These are phyloP conservation scores for Delia radicum DNA, from an alignment of 1,140 invertebrate genomes.

Conservation along the genomic window DNA sequence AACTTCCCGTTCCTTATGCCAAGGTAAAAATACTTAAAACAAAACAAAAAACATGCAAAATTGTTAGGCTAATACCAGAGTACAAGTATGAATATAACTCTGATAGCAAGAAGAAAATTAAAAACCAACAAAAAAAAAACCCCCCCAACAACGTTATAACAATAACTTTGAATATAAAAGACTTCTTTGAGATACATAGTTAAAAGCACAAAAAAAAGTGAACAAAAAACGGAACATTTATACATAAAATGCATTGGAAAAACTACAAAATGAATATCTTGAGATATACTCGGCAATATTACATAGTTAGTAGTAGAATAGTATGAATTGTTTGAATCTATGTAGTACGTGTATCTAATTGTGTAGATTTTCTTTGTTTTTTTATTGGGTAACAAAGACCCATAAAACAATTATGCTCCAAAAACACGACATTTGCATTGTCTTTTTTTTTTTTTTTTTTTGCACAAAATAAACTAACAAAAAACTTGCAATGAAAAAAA, in stretches of 20 bases:
- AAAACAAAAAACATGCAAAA: neutral
- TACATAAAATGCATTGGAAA: neutral
- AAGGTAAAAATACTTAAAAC: conserved; percentile 6
- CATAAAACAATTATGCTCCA: conserved; percentile 21
- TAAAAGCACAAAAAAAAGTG: neutral
- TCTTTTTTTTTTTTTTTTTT: too few relatives aligned
- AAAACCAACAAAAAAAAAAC: neutral
- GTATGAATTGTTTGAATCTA: neutral
- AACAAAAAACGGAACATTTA: neutral
- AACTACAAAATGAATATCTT: neutral
- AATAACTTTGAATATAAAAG: neutral
- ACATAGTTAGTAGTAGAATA: too few relatives aligned
- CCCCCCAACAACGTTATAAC: too few relatives aligned
- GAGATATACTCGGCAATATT: too few relatives aligned
- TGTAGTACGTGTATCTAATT: conserved; percentile 5
- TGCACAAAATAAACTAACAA: neutral
- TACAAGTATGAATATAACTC: neutral
- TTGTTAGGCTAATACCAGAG: neutral
- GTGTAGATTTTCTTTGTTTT: neutral
- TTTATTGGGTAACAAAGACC: conserved; percentile 14
- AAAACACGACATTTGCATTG: conserved; percentile 24
- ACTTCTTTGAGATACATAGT: neutral
- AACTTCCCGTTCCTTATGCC: conserved; percentile 12
- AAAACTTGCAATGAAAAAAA: neutral
- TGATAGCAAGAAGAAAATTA: neutral